Base-by-base conservation (phyloP, 2,113 vertebrate genomes). In the Prunella fulvescens region DNA sequence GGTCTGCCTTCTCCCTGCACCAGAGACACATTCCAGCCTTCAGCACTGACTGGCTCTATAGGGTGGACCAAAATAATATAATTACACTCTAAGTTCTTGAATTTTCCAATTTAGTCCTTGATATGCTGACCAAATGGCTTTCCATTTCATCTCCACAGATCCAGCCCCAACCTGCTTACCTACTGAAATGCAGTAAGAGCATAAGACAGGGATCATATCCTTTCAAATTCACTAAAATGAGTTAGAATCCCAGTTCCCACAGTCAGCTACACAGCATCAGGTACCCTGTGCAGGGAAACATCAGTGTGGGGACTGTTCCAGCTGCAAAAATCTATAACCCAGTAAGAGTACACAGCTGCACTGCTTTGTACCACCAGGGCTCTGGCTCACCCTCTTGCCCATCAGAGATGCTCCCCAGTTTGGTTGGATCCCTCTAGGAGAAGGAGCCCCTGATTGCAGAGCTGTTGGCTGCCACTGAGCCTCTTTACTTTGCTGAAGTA, bases 341-440 rank as follows among this genome's bases (percentile, higher is more conserved):
- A 3, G 24, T 22, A 18, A 33, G 39, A 11, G 1, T 3, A 20
- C 40, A 76, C 58, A 70, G 24, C 56, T 44, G 45, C 31, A 7
- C 13, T 3, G 1, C 29, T 19, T 45, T 1, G 0, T 5, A 24
- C 10, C 40, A n/a, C 33, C 58, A 15, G 12, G 44, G 39, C 18
- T 73, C 54, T 56, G 9, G 67, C 61, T 71, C 39, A 23, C 28
- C 4, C 53, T 20, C 6, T 4, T 6, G 18, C 11, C 54, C 72
- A 65, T 26, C 35, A 70, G 29, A 48, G 51, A 12, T 28, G 14
- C 8, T 72, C 39, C 66, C 37, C 28, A 10, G 37, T 25, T 67
- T 22, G 5, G 5, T 69, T 78, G 64, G 19, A 17, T 2, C 7
- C 3, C 7, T 51, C 62, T 6, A 19, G 29, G 8, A 81, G 16